A percentile compares a stretch with the other conserved stretches of the same genome.
These are phyloP conservation scores for Busarellus nigricollis DNA, from an alignment of 2,797 vertebrate genomes.

Conservation along the genomic window DNA sequence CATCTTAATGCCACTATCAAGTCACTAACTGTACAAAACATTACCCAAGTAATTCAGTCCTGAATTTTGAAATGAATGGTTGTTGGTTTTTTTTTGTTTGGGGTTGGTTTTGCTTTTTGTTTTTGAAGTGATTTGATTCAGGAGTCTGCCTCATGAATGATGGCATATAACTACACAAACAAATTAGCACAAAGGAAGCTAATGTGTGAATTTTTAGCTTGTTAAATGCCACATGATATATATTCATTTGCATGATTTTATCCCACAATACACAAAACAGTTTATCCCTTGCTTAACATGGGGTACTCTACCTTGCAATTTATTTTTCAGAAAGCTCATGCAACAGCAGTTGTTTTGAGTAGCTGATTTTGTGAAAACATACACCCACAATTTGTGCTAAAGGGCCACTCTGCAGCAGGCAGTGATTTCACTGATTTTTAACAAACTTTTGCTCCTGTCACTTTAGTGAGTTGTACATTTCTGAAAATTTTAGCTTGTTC, in stretches of 20 bases:
- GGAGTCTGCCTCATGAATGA: background rate
- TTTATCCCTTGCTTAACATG: background rate
- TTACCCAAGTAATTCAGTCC: background rate
- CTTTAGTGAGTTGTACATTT: background rate
- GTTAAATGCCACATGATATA: background rate
- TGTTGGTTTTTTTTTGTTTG: background rate
- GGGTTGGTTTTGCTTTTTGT: accelerated
- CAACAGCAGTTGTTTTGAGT: background rate
- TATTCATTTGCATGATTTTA: background rate
- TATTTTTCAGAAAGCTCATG: background rate
- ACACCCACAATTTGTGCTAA: background rate
- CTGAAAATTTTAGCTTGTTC: background rate
- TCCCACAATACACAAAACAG: background rate
- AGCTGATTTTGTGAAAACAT: background rate
- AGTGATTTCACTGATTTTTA: background rate
- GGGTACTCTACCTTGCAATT: background rate
- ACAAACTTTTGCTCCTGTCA: background rate
- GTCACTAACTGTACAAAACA: background rate
- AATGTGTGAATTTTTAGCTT: background rate
- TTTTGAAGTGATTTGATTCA: background rate
- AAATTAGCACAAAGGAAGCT: background rate
- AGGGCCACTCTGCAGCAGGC: background rate
- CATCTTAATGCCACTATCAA: background rate
- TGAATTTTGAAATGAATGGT: background rate
- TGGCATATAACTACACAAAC: background rate